Conservation (phyloP, 2,113 vertebrate genomes). For the Hystrix brachyura region DNA sequence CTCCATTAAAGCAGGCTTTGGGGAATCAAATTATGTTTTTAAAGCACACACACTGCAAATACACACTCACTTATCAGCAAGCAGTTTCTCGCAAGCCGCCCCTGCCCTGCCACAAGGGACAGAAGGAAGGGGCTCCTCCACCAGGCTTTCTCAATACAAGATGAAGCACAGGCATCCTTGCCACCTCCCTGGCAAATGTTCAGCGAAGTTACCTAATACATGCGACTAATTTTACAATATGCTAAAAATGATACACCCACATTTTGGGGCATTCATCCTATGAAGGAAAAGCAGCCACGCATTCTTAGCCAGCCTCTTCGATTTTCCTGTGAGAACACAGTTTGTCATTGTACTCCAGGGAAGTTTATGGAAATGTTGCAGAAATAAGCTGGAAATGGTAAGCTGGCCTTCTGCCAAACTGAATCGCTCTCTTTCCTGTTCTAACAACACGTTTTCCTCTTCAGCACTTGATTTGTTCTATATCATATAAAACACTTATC, state of each 20-base stretch:
- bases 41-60: not conserved
- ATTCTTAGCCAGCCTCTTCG: slow-evolving; percentile 88
- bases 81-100: not conserved
- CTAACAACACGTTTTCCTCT: slow-evolving; percentile 56
- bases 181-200: slow-evolving; percentile 59
- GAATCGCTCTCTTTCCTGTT: slow-evolving; percentile 84
- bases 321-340: slow-evolving; percentile 90
- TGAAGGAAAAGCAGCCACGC: slow-evolving; percentile 89
- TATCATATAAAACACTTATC: slow-evolving; percentile 59
- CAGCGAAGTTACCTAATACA: slow-evolving; percentile 78
- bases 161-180: slow-evolving; percentile 51
- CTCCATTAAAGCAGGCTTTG: not conserved
- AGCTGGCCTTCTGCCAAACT: slow-evolving; percentile 89
- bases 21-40: not conserved
- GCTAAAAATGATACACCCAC: slow-evolving; percentile 76
- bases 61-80: not conserved
- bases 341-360: slow-evolving; percentile 91
- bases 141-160: slow-evolving; percentile 61
- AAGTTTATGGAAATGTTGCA: slow-evolving; percentile 94
- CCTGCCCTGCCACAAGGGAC: not conserved
- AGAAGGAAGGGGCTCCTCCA: not conserved
- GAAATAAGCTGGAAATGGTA: slow-evolving; percentile 91
- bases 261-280: slow-evolving; percentile 80
- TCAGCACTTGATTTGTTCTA: slow-evolving; percentile 42
- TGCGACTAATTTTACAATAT: slow-evolving; percentile 81